A percentile compares a stretch with the other conserved stretches of the same genome.
phyloP scores from a whole-genome alignment of 2,888 invertebrate genomes.

The Orthonychiurus folsomi region DNA sequence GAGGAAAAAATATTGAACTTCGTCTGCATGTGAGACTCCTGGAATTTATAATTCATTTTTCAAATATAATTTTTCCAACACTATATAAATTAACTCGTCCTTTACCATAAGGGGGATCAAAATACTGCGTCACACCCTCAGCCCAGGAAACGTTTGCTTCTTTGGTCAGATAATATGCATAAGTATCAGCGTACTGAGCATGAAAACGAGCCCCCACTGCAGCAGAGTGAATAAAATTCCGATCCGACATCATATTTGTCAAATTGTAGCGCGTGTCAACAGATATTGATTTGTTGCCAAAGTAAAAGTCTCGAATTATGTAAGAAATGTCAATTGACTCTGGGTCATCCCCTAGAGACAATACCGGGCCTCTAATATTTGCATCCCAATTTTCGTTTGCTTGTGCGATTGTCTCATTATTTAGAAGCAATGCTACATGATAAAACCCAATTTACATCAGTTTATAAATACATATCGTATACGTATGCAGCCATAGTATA shows the following conservation, averaged over 20 bases:
- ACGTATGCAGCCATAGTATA: too few relatives aligned
- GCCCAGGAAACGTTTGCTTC: conserved; percentile 14
- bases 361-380: too few relatives aligned
- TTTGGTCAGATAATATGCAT: conserved; percentile 11
- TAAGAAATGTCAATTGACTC: background rate
- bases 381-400: conserved; percentile 6
- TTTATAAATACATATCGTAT: background rate
- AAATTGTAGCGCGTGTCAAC: conserved; percentile 13
- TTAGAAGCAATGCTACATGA: conserved; percentile 7
- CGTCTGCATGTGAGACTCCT: conserved; percentile 14
- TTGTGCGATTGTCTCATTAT: background rate
- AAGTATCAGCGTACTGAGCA: background rate
- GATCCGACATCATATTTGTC: conserved; percentile 14
- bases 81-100: background rate
- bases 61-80: background rate
- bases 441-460: too few relatives aligned
- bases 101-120: conserved; percentile 15
- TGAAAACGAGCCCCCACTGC: background rate
- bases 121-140: conserved; percentile 9
- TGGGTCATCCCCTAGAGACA: background rate
- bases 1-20: conserved; percentile 13
- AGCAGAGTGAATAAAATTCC: conserved; percentile 9
- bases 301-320: conserved; percentile 9
- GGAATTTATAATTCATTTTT: background rate
- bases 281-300: conserved; percentile 10